These are phyloP conservation scores for Pherbina coryleti DNA, from an alignment of 2,888 invertebrate species.

Conservation along the genomic window DNA sequence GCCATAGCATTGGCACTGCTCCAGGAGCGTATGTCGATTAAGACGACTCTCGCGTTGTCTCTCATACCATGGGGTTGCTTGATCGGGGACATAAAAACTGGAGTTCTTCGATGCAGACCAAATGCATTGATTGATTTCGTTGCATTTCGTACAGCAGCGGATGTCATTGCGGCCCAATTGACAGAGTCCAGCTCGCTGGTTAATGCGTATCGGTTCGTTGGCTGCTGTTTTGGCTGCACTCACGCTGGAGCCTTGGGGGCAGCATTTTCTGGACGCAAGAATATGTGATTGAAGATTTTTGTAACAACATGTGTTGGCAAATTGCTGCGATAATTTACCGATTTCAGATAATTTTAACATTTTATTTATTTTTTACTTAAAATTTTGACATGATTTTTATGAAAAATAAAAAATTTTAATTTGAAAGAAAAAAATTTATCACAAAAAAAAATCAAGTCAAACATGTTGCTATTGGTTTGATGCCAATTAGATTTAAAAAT, in stretches of 20 bases:
- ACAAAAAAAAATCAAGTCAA: neutral
- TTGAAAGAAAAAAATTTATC: neutral
- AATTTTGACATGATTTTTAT: conserved; percentile 21
- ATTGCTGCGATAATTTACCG: conserved; percentile 36
- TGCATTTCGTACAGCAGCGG: conserved; percentile 21
- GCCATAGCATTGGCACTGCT: conserved; percentile 1
- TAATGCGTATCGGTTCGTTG: conserved; percentile 17
- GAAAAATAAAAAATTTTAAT: neutral
- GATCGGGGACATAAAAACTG: conserved; percentile 43
- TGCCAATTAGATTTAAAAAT: neutral
- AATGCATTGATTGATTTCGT: conserved; percentile 24
- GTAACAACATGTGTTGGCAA: conserved; percentile 40
- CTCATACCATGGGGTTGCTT: conserved; percentile 45
- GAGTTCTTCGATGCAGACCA: conserved; percentile 43
- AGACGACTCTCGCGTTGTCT: conserved; percentile 24
- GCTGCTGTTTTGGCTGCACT: neutral
- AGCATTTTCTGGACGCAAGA: neutral
- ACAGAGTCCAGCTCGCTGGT: conserved; percentile 22
- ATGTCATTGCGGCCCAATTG: conserved; percentile 8
- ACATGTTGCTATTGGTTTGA: neutral
- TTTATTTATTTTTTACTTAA: conserved; percentile 26
- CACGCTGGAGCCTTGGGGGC: neutral
- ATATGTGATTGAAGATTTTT: conserved; percentile 35
- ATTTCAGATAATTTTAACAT: conserved; percentile 36
- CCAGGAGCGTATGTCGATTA: neutral